phyloP scores from a whole-genome alignment of 2,797 vertebrate genomes.

The Jordanella pulchra region DNA sequence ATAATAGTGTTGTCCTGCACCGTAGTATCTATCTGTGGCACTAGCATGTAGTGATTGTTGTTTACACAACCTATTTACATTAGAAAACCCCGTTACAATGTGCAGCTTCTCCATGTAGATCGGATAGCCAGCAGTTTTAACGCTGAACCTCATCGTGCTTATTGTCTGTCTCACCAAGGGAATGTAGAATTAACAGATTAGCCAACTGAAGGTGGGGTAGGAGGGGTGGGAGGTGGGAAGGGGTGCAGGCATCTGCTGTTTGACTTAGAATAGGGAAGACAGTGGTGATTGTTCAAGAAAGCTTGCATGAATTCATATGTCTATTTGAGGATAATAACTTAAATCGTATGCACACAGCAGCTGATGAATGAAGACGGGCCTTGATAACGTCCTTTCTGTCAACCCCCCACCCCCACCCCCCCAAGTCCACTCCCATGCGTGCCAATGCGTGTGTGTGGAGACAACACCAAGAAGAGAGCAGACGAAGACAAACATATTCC shows the following conservation, averaged over 20 bases:
- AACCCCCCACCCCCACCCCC: not conserved
- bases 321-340: conserved; percentile 60
- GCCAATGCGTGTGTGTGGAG: conserved; percentile 32
- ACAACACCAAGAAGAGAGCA: conserved; percentile 38
- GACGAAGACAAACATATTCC: conserved; percentile 53
- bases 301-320: conserved; percentile 50
- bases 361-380: conserved; percentile 54
- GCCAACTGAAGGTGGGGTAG: conserved; percentile 26
- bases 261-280: conserved; percentile 58
- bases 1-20: conserved; percentile 45
- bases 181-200: conserved; percentile 77
- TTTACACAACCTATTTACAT: conserved; percentile 72
- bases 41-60: conserved; percentile 62
- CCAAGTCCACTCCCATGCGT: conserved; percentile 14
- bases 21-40: conserved; percentile 64
- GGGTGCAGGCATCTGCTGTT: conserved; percentile 56
- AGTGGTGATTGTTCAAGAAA: conserved; percentile 62
- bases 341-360: conserved; percentile 43
- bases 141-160: conserved; percentile 48
- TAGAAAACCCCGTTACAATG: conserved; percentile 68
- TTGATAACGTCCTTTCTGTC: conserved; percentile 30
- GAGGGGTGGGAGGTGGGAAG: not conserved
- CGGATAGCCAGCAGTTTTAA: conserved; percentile 50
- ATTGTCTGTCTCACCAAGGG: conserved; percentile 65
- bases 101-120: conserved; percentile 51